Base-by-base conservation (phyloP, 2,888 invertebrate genomes). In the Cantharis flavilabris region DNA sequence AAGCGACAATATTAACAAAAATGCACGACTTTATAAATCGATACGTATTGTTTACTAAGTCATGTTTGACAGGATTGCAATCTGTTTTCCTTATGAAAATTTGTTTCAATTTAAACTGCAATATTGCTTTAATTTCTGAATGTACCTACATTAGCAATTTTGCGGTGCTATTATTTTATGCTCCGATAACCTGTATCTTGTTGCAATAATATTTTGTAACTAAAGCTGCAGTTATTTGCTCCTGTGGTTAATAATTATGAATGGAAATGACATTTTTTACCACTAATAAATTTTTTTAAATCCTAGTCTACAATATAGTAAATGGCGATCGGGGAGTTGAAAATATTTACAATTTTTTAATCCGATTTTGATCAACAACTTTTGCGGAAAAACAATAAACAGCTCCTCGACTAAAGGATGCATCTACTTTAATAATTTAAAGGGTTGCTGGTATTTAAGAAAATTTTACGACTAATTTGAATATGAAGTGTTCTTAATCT, bases 401-500 rank as follows among this genome's bases (percentile, higher is more conserved):
- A 49, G 49, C 49, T 49, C 33, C 13, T 5, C 4, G 13, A 33
- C 33, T 33, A 13, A 28, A 9, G 9, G 10, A 28, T 9, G 28
- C 9, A 28, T 30, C 10, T 10, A 3, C 9, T 10, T 30, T 10
- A 30, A 30, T 28, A 28, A 28, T 9, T 28, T 11, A 18, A 67
- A 23, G 23, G 26, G 65, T n/a, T 67, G 26, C n/a, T 67, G 1
- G 30, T 1, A 49, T 71, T 49, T 62, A 71, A 49, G 62, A 71
- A 71, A 71, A 62, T 49, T 71, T 71, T 62, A 33, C 63, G 30
- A 69, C 70, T 72, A 83, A 85, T 84, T 84, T 84, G 79, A 84
- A 84, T 84, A 84, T 83, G 83, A 85, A 84, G 83, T 79, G 84
- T 80, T 80, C 82, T 80, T 82, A 77, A 82, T 83, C 80, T 83